Conservation (phyloP, 2,113 vertebrate genomes). For the Telmatochromis sp. region DNA sequence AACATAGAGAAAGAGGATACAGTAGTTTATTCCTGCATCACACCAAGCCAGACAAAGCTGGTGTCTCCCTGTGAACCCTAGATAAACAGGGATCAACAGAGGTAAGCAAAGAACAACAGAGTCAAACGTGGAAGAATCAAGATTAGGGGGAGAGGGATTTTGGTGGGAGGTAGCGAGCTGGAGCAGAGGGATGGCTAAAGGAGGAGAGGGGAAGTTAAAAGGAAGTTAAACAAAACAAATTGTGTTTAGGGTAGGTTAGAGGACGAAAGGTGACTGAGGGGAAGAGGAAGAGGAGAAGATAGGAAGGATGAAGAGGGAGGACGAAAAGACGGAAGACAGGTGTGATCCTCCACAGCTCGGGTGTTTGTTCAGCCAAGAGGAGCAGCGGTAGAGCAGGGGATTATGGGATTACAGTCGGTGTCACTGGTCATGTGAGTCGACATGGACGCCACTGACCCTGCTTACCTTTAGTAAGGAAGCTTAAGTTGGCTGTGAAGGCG, state of each 20-base stretch:
- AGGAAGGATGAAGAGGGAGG: neutral
- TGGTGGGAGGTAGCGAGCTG: neutral
- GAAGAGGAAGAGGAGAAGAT: neutral
- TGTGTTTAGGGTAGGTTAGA: neutral
- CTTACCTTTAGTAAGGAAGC: constrained; percentile 64
- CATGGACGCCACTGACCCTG: constrained; percentile 60
- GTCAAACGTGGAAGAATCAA: constrained; percentile 15
- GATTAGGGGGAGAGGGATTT: constrained; percentile 36
- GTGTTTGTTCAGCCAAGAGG: constrained; percentile 51
- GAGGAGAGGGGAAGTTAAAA: neutral
- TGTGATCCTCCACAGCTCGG: constrained; percentile 37
- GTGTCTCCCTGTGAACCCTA: neutral
- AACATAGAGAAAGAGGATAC: neutral
- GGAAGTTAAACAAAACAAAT: neutral
- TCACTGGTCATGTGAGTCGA: constrained; percentile 63
- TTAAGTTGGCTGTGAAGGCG: constrained; percentile 60
- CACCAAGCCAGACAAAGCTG: neutral
- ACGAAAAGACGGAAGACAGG: constrained; percentile 1
- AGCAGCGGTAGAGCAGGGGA: constrained; percentile 45
- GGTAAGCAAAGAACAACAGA: constrained; percentile 5
- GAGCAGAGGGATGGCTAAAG: neutral
- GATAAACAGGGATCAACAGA: neutral
- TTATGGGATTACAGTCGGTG: constrained; percentile 68
- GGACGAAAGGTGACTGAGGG: neutral
- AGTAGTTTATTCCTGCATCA: neutral